Evolutionary conservation across 2,888 invertebrate genomes (phyloP).

Genomic region (Epinotia bilunana): DNA sequence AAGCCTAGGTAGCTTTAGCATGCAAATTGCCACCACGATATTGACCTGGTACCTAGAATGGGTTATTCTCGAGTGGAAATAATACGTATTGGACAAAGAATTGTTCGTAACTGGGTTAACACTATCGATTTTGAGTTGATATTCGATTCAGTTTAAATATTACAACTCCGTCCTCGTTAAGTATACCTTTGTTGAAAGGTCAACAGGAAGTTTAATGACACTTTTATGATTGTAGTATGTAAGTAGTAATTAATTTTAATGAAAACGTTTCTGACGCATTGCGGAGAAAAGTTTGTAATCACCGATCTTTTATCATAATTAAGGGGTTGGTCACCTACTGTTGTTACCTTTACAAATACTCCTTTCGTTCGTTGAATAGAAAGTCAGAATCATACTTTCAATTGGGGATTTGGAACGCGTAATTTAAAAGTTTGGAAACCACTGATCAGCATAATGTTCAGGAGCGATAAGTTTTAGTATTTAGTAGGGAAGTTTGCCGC

Average conservation of each 20-base stretch:
- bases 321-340: background rate
- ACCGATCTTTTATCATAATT: constrained; percentile 18
- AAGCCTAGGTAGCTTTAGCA: constrained; percentile 55
- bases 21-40: constrained; percentile 61
- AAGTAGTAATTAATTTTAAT: constrained; percentile 3
- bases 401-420: constrained; percentile 29
- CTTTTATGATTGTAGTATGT: background rate
- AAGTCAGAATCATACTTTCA: constrained; percentile 17
- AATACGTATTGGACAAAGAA: constrained; percentile 41
- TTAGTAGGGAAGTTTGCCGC: constrained; percentile 39
- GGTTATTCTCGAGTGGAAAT: constrained; percentile 36
- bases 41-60: constrained; percentile 38
- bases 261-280: background rate
- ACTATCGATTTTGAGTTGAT: constrained; percentile 30
- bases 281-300: constrained; percentile 14
- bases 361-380: background rate
- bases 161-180: background rate
- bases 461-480: constrained; percentile 40
- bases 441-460: constrained; percentile 39
- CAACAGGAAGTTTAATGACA: constrained; percentile 3
- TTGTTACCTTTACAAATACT: constrained; percentile 3
- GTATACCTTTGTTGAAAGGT: constrained; percentile 4
- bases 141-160: constrained; percentile 14
- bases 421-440: constrained; percentile 39
- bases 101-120: constrained; percentile 32